Percentiles rank a stretch among this genome's conserved stretches.
phyloP scores from a whole-genome alignment of 2,113 vertebrate genomes.

The Genyomyrus donnyi region DNA sequence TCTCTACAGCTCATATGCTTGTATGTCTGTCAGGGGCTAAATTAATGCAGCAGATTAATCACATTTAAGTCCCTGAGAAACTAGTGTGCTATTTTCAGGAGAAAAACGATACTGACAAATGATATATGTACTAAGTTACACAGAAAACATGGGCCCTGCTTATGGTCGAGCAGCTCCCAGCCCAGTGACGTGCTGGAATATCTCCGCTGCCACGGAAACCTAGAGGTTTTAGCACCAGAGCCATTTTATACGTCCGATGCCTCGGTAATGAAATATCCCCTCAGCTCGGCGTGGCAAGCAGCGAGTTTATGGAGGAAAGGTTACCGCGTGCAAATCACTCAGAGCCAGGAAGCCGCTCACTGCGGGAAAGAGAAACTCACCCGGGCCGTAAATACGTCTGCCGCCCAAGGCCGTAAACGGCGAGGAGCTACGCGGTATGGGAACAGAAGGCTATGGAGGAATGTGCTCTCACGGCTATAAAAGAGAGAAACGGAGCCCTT shows the following conservation, averaged over 20 bases:
- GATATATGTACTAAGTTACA: constrained; percentile 8
- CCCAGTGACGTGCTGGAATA: not conserved
- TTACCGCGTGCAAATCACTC: constrained; percentile 5
- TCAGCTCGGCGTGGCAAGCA: not conserved
- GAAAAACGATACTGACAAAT: constrained; percentile 22
- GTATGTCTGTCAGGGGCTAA: not conserved
- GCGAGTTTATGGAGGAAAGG: constrained; percentile 18
- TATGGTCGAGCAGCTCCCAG: not conserved
- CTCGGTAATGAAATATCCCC: constrained; percentile 14
- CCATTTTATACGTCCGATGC: constrained; percentile 1
- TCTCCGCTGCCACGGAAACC: constrained; percentile 1
- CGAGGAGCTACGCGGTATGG: not conserved
- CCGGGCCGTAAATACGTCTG: constrained; percentile 16
- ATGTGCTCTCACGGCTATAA: not conserved
- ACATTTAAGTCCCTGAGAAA: not conserved
- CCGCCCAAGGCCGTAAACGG: constrained; percentile 9
- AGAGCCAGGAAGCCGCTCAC: constrained; percentile 13
- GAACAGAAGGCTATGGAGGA: not conserved
- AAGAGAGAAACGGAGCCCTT: not conserved
- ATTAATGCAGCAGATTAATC: not conserved
- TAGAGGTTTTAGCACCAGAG: not conserved
- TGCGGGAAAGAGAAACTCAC: constrained; percentile 14
- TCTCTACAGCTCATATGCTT: not conserved
- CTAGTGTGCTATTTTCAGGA: constrained; percentile 3
- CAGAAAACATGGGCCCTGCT: not conserved